A percentile compares a stretch with the other conserved stretches of the same genome.
Conservation (phyloP, 2,113 vertebrate species). For the Ariopsis seemanni region DNA sequence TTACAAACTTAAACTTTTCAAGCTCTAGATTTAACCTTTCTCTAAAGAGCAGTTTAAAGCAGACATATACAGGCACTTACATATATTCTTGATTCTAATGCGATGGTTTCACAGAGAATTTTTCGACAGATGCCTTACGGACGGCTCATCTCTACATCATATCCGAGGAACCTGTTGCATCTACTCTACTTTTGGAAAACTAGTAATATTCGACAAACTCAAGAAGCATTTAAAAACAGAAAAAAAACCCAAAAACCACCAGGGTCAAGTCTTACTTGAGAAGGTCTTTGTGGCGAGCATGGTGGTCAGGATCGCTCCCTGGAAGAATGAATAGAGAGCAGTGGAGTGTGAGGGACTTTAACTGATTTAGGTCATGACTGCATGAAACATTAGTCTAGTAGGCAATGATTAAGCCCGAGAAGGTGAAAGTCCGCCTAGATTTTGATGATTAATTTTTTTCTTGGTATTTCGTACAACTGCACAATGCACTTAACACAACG, state of each 20-base stretch:
- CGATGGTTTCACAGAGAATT: neutral
- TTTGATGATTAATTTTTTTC: neutral
- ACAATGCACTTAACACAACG: neutral
- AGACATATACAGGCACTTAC: neutral
- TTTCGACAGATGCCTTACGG: neutral
- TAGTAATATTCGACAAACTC: neutral
- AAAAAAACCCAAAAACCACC: neutral
- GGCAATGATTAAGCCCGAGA: slow-evolving; percentile 46
- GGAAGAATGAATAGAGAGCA: slow-evolving; percentile 5
- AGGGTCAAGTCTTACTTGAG: slow-evolving; percentile 80
- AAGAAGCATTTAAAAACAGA: neutral
- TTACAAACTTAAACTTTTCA: neutral
- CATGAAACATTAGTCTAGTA: slow-evolving; percentile 13
- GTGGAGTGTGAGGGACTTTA: slow-evolving; percentile 2
- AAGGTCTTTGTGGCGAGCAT: slow-evolving; percentile 98
- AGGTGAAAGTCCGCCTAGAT: slow-evolving; percentile 22
- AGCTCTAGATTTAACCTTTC: neutral
- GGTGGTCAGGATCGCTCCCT: slow-evolving; percentile 66
- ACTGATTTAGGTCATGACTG: slow-evolving; percentile 13
- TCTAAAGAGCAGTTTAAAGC: neutral
- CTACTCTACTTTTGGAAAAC: no score
- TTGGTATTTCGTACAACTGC: neutral
- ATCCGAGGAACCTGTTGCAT: neutral
- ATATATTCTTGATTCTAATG: neutral
- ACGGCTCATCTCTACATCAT: neutral